Evolutionary conservation across 2,888 invertebrate genomes (phyloP).

Genomic region (Eurytoma californica): DNA sequence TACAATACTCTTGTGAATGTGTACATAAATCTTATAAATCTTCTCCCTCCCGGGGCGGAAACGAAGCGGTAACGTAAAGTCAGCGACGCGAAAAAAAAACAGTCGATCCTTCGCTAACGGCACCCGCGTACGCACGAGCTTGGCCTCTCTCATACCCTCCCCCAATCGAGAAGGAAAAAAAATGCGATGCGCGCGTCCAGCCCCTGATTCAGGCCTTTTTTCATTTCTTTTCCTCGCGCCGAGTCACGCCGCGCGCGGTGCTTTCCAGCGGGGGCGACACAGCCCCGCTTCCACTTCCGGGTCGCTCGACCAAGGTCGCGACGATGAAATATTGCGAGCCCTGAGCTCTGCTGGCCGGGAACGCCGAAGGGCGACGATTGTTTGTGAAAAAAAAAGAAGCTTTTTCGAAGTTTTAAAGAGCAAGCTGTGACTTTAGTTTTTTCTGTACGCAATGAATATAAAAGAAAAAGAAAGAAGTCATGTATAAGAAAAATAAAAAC

Average conservation of each 20-base stretch:
- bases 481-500: constrained; percentile 10
- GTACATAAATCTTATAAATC: constrained; percentile 30
- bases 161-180: background rate
- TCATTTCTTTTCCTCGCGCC: constrained; percentile 9
- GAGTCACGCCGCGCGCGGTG: constrained; percentile 22
- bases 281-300: background rate
- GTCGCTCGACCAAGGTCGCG: background rate
- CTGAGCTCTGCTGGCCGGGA: background rate
- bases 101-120: background rate
- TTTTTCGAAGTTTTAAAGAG: constrained; percentile 57
- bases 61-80: constrained; percentile 33
- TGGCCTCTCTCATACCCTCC: background rate
- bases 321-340: background rate
- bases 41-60: background rate
- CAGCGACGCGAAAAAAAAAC: constrained; percentile 44
- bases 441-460: background rate
- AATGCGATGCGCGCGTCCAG: no score
- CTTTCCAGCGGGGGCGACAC: background rate
- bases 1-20: constrained; percentile 16
- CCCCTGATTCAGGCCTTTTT: background rate
- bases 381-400: constrained; percentile 20
- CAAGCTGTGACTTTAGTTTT: constrained; percentile 7
- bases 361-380: background rate
- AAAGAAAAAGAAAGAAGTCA: background rate
- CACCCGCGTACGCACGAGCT: constrained; percentile 12